Base-by-base conservation (phyloP, 2,113 vertebrate species). In the Motacilla tschutschensis region DNA sequence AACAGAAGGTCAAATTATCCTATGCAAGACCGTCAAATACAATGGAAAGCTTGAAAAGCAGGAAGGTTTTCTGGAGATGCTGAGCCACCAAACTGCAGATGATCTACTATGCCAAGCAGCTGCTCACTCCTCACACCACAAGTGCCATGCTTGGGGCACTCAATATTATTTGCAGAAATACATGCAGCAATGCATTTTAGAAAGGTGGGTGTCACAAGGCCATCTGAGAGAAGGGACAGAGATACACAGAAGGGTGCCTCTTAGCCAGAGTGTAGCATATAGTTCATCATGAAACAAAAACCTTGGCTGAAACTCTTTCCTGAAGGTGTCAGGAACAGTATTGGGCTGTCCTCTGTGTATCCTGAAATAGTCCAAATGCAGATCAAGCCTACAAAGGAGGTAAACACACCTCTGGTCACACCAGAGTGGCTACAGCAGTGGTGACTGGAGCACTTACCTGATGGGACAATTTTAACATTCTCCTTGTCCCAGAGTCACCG, bases 381-480 rank as follows among this genome's bases (percentile, higher is more conserved):
- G 46, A 48, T 51, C 33, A 83, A 64, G 53, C 29, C 77, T 51
- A 60, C 46, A 59, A 53, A 80, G 36, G 33, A 5, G 3, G 33
- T 6, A 31, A 72, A 66, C 2, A 6, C 31, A 41, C 33, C 62
- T 60, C 84, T 28, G 35, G 38, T 64, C 53, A 47, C 53, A 70
- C 16, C 40, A 50, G 31, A 67, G 59, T 22, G 36, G 28, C 50
- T 62, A 20, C 5, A 78, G 38, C 65, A 69, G 40, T 5, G 29
- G 38, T 50, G 46, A 60, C 44, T 18, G 48, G 25, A 87, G 35
- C 59, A 73, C 94, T 94, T 92, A 95, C 94, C 94, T 78, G 87
- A 78, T 4, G 8, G 53, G 62, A 69, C 21, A 64, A 0, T 35
- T 90, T 78, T 41, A 85, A 67, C 54, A 36, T 83, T 70, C 43